Evolutionary conservation across 2,797 vertebrate genomes (phyloP).

Genomic region (Myotis planiceps): DNA sequence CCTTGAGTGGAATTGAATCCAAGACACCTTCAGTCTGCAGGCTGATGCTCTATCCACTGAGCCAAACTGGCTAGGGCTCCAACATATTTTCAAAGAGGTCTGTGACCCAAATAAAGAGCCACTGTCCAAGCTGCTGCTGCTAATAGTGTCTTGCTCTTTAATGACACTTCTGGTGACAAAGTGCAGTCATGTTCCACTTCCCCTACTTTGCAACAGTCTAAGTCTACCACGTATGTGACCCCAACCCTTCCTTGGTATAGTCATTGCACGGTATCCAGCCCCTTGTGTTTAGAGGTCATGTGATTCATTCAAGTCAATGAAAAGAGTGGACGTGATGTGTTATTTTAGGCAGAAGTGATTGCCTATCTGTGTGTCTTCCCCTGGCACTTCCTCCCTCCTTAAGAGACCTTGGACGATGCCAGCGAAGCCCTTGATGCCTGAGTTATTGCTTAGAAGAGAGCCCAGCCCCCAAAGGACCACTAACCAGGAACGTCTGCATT

Average conservation of each 20-base stretch:
- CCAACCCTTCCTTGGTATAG: not conserved
- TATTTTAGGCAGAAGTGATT: not conserved
- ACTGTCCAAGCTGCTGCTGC: not conserved
- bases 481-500: not conserved
- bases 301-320: not conserved
- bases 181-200: not conserved
- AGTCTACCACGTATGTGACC: not conserved
- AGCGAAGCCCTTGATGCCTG: not conserved
- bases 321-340: not conserved
- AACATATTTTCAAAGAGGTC: not conserved
- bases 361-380: not conserved
- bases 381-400: not conserved
- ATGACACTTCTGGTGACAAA: not conserved
- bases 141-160: not conserved
- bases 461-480: not conserved
- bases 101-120: not conserved
- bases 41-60: no score
- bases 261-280: not conserved
- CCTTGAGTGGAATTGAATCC: no score
- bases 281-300: not conserved
- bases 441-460: not conserved
- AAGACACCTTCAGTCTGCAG: no score
- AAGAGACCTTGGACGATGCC: not conserved
- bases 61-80: not conserved
- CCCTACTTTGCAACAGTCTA: not conserved